Base-by-base conservation (phyloP, 1,140 invertebrate genomes). In the Portunus trituberculatus region DNA sequence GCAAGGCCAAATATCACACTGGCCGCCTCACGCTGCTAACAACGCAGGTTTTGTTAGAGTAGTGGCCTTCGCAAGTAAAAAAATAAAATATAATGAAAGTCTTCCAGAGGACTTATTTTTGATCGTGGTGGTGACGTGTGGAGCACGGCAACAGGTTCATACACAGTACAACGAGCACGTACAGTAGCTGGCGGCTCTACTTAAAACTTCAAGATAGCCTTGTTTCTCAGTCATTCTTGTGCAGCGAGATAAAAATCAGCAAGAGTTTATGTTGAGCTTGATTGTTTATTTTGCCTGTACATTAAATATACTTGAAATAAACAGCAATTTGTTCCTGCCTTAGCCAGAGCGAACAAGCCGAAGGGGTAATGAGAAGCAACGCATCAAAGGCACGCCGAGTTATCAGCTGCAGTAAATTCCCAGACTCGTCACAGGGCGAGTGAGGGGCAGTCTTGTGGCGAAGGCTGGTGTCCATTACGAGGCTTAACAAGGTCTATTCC, bases 371-470 rank as follows among this genome's bases (percentile, higher is more conserved):
- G 67, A 25, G 67, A 12, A n/a, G 67, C 67, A 7, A n/a, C 67
- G n/a, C 67, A 20, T 76, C 67, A 76, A 76, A 76, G 67, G 25
- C 20, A 25, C 67, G 67, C 67, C 67, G 67, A 76, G 67, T 76
- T 76, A 76, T 76, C 67, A 76, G 67, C 67, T n/a, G 67, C 67
- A 76, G 67, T 76, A 76, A n/a, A 76, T 76, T 76, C 67, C n/a
- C 67, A 12, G n/a, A 20, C 67, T 25, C 20, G 67, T 76, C 67
- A 20, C n/a, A n/a, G 67, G 20, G 25, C n/a, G 67, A 76, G 67
- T 76, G 67, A 76, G n/a, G 67, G 52, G 67, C 67, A 25, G 67
- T 76, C 67, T n/a, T 76, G 67, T 76, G 67, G 67, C 67, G 20
- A 76, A 20, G 67, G 67, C 67, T 20, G 67, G 67, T n/a, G 67